phyloP scores from a whole-genome alignment of 2,113 vertebrate genomes.

The Zapus hudsonius region DNA sequence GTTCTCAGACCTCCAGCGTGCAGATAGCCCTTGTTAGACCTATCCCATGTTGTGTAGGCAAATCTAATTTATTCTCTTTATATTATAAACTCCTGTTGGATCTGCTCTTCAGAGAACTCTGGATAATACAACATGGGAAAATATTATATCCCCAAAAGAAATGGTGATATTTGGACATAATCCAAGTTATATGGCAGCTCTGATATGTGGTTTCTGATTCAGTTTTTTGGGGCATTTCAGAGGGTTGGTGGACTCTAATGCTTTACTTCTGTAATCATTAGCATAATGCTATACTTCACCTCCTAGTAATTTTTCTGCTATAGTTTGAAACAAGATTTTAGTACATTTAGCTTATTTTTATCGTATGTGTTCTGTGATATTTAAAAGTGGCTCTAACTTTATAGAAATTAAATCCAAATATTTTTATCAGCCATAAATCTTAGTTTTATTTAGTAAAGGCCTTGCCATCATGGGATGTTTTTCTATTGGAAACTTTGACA shows the following conservation, averaged over 20 bases:
- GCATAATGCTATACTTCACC: neutral
- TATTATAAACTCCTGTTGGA: too few species aligned
- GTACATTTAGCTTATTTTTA: conserved; percentile 16
- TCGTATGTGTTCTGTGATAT: neutral
- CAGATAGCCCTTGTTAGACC: too few species aligned
- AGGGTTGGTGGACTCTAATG: conserved; percentile 27
- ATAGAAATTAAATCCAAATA: conserved; percentile 50
- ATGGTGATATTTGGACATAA: neutral
- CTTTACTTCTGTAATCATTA: conserved; percentile 12
- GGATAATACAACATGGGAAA: neutral
- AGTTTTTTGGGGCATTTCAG: neutral
- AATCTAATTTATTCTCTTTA: too few species aligned
- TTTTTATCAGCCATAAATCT: conserved; percentile 25
- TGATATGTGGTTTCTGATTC: neutral
- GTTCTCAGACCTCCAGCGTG: too few species aligned
- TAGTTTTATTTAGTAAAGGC: conserved; percentile 72
- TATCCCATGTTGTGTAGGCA: too few species aligned
- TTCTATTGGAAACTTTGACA: conserved; percentile 83
- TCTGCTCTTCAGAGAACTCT: too few species aligned
- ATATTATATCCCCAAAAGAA: neutral
- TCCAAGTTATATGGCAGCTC: neutral
- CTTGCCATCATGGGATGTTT: conserved; percentile 69
- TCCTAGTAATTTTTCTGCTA: neutral
- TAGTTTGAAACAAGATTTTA: neutral
- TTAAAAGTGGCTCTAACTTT: neutral